Conservation (phyloP, 2,797 vertebrate species). For the Sebastes itinus region DNA sequence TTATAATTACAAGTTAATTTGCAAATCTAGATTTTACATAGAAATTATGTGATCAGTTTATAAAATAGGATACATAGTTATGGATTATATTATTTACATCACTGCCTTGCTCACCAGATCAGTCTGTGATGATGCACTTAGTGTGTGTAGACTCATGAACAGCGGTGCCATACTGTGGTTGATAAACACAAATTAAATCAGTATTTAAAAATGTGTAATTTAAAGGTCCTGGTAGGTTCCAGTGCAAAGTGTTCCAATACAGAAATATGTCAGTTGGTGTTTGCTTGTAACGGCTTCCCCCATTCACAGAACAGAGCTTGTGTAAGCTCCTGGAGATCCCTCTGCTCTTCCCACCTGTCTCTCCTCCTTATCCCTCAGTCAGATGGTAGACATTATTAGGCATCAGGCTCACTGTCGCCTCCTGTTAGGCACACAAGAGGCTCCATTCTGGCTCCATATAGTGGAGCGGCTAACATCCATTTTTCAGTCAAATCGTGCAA, state of each 20-base stretch:
- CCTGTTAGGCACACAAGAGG: constrained; percentile 42
- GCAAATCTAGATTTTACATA: background rate
- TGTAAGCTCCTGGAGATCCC: constrained; percentile 52
- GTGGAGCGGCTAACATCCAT: no score
- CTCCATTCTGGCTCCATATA: constrained; percentile 38
- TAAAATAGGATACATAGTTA: no score
- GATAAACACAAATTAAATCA: background rate
- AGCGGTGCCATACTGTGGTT: background rate
- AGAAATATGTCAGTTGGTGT: background rate
- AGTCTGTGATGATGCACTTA: background rate
- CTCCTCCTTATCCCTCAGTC: constrained; percentile 55
- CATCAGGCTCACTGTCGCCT: constrained; percentile 62
- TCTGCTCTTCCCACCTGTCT: constrained; percentile 52
- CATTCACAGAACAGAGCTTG: constrained; percentile 19
- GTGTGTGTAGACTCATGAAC: background rate
- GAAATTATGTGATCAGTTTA: no score
- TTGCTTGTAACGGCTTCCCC: constrained; percentile 48
- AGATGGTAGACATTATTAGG: constrained; percentile 71
- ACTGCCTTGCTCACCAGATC: background rate
- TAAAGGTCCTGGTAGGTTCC: no score
- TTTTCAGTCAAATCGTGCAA: no score
- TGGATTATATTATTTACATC: background rate
- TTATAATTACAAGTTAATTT: background rate
- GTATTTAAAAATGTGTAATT: background rate
- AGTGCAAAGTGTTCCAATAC: no score